Evolutionary conservation across 2,113 vertebrate genomes (phyloP).

Genomic region (Aptenodytes patagonicus): DNA sequence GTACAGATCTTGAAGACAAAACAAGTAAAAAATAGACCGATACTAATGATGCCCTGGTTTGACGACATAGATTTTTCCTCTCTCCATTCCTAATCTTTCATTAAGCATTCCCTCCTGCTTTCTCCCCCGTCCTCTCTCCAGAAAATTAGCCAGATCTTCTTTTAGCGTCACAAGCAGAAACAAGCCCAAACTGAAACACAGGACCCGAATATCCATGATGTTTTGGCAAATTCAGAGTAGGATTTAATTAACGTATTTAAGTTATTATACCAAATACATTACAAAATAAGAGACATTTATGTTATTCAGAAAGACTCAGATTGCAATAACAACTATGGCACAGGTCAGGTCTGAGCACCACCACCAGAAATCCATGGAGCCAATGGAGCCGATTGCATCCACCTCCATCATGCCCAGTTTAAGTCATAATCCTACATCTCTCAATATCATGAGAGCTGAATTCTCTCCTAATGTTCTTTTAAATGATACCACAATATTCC

Average conservation of each 20-base stretch:
- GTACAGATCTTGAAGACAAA: background rate
- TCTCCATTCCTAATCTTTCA: background rate
- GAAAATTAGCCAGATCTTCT: background rate
- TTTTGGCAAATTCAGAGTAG: background rate
- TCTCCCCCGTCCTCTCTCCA: background rate
- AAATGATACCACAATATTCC: background rate
- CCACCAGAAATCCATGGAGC: background rate
- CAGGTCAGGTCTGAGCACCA: background rate
- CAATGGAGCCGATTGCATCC: rapidly evolving
- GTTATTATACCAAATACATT: background rate
- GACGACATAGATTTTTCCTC: background rate
- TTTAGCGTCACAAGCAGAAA: background rate
- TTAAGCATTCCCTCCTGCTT: background rate
- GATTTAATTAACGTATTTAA: background rate
- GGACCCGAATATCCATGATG: background rate
- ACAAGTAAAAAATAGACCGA: background rate
- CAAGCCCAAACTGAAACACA: background rate
- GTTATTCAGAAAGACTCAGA: background rate
- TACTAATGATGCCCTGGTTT: background rate
- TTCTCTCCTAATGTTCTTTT: background rate
- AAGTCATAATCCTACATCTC: background rate
- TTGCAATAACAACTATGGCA: background rate
- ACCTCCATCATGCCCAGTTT: background rate
- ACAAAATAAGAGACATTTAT: background rate
- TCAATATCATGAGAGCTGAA: background rate